These are phyloP conservation scores for Julus scandinavius DNA, from an alignment of 2,888 invertebrate species.

Conservation along the genomic window DNA sequence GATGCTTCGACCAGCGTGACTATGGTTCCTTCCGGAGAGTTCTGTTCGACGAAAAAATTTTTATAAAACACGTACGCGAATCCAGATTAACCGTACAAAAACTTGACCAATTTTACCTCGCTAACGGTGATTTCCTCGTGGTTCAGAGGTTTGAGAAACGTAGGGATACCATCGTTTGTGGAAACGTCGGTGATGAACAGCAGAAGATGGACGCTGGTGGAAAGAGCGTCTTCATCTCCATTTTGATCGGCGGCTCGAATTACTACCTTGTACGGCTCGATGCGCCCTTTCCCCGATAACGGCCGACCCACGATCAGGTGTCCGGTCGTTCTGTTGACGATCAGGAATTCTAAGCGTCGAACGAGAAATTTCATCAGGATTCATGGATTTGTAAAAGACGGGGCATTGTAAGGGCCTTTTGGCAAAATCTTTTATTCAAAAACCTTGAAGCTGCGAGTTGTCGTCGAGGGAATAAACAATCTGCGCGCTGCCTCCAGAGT, in stretches of 20 bases:
- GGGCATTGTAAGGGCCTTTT: no score
- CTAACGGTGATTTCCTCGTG: conserved; percentile 77
- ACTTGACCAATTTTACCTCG: conserved; percentile 69
- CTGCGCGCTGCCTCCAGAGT: conserved; percentile 70
- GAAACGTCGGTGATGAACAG: conserved; percentile 78
- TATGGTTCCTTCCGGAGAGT: conserved; percentile 77
- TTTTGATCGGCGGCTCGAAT: conserved; percentile 74
- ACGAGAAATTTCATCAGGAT: no score
- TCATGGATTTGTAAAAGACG: no score
- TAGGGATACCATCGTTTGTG: conserved; percentile 82
- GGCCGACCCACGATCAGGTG: conserved; percentile 74
- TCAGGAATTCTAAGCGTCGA: conserved; percentile 72
- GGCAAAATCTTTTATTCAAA: neutral
- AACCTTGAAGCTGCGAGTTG: conserved; percentile 45
- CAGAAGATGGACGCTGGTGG: conserved; percentile 72
- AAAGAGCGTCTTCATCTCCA: conserved; percentile 71
- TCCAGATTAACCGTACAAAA: no score
- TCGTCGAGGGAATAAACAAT: conserved; percentile 73
- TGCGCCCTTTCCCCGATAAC: conserved; percentile 80
- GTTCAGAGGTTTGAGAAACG: conserved; percentile 76
- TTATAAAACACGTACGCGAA: neutral
- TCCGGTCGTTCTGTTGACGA: conserved; percentile 75
- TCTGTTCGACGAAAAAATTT: conserved; percentile 66
- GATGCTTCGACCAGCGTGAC: conserved; percentile 81
- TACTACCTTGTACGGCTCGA: conserved; percentile 76